These are phyloP conservation scores for Kryphioiulus occultus DNA, from an alignment of 2,888 invertebrate genomes.

Conservation along the genomic window DNA sequence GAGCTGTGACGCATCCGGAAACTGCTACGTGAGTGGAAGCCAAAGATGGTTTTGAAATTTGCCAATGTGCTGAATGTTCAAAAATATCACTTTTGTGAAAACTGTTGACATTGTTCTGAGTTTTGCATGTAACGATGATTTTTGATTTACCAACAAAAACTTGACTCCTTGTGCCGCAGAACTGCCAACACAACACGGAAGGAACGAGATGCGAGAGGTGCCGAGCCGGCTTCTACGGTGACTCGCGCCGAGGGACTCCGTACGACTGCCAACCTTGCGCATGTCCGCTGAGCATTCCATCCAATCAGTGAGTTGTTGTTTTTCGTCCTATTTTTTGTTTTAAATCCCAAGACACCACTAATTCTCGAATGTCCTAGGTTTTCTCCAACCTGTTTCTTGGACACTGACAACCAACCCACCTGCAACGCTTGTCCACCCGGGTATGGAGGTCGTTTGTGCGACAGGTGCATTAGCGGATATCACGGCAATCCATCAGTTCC, in stretches of 20 bases:
- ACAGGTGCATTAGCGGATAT: slow-evolving; percentile 78
- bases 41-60: too few relatives aligned
- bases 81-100: too few relatives aligned
- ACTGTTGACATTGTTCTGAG: too few relatives aligned
- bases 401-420: slow-evolving; percentile 74
- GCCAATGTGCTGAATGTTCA: too few relatives aligned
- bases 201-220: slow-evolving; percentile 69
- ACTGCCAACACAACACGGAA: slow-evolving; percentile 63
- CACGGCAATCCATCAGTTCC: slow-evolving; percentile 79
- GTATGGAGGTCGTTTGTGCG: slow-evolving; percentile 78
- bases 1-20: slow-evolving; percentile 63
- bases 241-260: slow-evolving; percentile 76
- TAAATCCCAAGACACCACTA: too few relatives aligned
- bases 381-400: slow-evolving; percentile 78
- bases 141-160: too few relatives aligned
- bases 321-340: slow-evolving; percentile 42
- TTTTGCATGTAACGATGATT: too few relatives aligned
- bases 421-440: slow-evolving; percentile 82
- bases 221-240: slow-evolving; percentile 80
- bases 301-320: slow-evolving; percentile 73
- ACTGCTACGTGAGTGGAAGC: slow-evolving; percentile 61
- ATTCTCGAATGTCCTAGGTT: too few relatives aligned
- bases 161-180: slow-evolving; percentile 55
- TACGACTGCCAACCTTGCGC: slow-evolving; percentile 77
- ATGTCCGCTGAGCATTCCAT: slow-evolving; percentile 80